Evolutionary conservation across 2,797 vertebrate genomes (phyloP).

Genomic region (Sternotherus odoratus): DNA sequence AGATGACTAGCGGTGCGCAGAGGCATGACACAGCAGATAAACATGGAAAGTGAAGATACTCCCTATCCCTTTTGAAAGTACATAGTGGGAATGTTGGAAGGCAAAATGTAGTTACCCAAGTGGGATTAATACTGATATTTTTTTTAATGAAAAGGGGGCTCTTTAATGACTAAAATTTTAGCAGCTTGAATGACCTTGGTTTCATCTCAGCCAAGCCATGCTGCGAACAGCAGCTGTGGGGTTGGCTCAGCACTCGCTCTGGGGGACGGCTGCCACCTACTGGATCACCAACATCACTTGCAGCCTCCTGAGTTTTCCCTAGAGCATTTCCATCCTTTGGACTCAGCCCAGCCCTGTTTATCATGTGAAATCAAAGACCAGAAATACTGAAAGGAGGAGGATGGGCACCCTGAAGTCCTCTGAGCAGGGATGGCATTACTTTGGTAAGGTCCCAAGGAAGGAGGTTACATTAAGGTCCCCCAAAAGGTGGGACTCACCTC

Average conservation of each 20-base stretch:
- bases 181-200: neutral
- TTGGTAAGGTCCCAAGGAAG: neutral
- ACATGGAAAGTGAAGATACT: rapidly evolving
- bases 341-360: neutral
- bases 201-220: neutral
- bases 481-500: neutral
- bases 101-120: neutral
- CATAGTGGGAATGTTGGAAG: neutral
- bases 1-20: rapidly evolving
- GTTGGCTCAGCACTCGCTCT: neutral
- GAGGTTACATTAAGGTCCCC: neutral
- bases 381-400: neutral
- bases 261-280: neutral
- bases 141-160: neutral
- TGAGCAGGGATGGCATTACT: neutral
- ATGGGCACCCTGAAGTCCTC: neutral
- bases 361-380: neutral
- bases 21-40: neutral
- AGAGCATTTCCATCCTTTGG: neutral
- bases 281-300: neutral
- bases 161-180: rapidly evolving
- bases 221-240: neutral
- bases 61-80: neutral
- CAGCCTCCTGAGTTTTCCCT: neutral
- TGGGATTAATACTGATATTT: no score